phyloP scores from a whole-genome alignment of 2,113 vertebrate genomes.

The Tragelaphus imberbis region DNA sequence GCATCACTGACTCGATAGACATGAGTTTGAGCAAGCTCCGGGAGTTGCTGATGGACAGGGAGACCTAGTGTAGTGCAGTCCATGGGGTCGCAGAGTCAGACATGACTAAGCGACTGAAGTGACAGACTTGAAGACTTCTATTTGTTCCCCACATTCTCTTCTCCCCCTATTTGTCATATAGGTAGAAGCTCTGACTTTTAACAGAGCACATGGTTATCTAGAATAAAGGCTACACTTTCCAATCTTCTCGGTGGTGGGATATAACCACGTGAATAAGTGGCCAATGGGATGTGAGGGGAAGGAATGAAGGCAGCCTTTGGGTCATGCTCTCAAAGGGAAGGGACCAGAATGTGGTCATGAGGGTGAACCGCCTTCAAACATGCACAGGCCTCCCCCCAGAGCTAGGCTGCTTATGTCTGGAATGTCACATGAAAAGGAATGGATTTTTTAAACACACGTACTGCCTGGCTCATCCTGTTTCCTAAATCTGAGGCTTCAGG shows the following conservation, averaged over 20 bases:
- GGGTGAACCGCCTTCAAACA: neutral
- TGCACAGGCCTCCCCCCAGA: neutral
- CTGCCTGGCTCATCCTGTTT: neutral
- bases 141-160: neutral
- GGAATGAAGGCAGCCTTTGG: neutral
- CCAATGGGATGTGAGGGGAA: neutral
- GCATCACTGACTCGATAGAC: neutral
- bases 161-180: neutral
- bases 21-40: neutral
- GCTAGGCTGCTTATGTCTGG: neutral
- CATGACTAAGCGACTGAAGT: neutral
- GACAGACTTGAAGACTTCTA: neutral
- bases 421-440: neutral
- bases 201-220: neutral
- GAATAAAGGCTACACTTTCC: conserved; percentile 7
- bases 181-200: conserved; percentile 5
- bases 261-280: neutral
- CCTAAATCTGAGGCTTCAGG: neutral
- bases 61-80: neutral
- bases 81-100: neutral
- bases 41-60: neutral
- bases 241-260: neutral
- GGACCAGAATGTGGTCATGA: neutral
- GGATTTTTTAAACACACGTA: neutral
- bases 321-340: neutral